Percentiles rank a stretch among this genome's conserved stretches.
These are phyloP conservation scores for Xylocopa sonorina DNA, from an alignment of 1,140 invertebrate species.

Conservation along the genomic window DNA sequence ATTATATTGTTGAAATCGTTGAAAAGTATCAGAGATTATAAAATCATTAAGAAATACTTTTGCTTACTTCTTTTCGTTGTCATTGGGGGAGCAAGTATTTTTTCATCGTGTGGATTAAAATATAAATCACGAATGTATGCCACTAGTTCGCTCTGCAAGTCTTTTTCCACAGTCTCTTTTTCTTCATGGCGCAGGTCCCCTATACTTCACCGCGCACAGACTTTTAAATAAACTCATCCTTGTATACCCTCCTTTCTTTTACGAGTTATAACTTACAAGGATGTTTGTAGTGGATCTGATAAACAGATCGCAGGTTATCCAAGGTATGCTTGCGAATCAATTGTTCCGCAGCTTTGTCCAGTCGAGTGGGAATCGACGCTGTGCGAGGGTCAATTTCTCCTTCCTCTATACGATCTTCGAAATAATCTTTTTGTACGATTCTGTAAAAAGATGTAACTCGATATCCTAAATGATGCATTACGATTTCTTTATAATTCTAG, in stretches of 20 bases:
- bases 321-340: constrained; percentile 61
- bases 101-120: constrained; percentile 62
- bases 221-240: background rate
- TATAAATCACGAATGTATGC: constrained; percentile 65
- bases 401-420: constrained; percentile 55
- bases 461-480: background rate
- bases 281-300: constrained; percentile 60
- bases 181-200: constrained; percentile 16
- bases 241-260: background rate
- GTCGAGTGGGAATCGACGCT: constrained; percentile 47
- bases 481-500: background rate
- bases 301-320: constrained; percentile 57
- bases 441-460: background rate
- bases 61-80: constrained; percentile 67
- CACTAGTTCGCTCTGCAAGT: constrained; percentile 64
- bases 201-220: background rate
- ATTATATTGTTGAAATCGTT: too few relatives aligned
- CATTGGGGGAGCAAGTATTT: constrained; percentile 63
- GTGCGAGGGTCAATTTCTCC: constrained; percentile 59
- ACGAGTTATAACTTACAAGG: background rate
- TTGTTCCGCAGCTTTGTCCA: constrained; percentile 50
- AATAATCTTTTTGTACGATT: constrained; percentile 40
- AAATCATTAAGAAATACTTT: background rate
- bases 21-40: background rate
- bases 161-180: constrained; percentile 31